These are phyloP conservation scores for Anhinga rufa DNA, from an alignment of 2,113 vertebrate genomes.

Conservation along the genomic window DNA sequence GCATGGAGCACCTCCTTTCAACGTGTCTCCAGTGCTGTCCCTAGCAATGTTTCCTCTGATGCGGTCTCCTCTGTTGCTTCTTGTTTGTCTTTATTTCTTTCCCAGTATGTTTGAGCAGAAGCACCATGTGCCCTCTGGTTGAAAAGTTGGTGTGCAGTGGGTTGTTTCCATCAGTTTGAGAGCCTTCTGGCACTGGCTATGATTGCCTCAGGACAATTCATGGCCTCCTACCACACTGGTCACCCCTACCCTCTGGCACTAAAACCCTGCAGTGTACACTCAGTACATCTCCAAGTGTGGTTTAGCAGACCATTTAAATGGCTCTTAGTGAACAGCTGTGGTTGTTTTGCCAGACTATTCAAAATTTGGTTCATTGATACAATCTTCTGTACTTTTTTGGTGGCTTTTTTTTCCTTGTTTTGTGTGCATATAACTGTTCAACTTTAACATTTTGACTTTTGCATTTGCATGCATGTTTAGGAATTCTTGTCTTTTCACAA, in stretches of 20 bases:
- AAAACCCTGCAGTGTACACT: rapidly evolving
- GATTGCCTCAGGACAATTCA: neutral
- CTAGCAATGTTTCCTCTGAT: neutral
- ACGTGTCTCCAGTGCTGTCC: neutral
- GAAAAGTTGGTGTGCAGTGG: neutral
- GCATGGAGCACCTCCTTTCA: neutral
- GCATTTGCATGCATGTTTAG: neutral
- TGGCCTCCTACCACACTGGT: rapidly evolving
- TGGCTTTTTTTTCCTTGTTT: neutral
- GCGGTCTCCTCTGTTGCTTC: neutral
- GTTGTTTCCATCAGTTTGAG: neutral
- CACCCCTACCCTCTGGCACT: neutral
- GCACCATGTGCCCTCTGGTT: neutral
- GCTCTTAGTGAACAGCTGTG: neutral
- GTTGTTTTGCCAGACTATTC: neutral
- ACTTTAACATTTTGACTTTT: neutral
- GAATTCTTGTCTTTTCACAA: neutral
- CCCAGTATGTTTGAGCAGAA: neutral
- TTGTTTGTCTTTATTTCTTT: neutral
- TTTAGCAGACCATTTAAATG: neutral
- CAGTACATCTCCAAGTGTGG: rapidly evolving
- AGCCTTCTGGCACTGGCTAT: neutral
- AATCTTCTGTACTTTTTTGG: neutral
- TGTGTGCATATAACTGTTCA: neutral
- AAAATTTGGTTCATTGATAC: neutral